Evolutionary conservation across 2,113 vertebrate species (phyloP).

Genomic region (Amphilophus citrinellus): DNA sequence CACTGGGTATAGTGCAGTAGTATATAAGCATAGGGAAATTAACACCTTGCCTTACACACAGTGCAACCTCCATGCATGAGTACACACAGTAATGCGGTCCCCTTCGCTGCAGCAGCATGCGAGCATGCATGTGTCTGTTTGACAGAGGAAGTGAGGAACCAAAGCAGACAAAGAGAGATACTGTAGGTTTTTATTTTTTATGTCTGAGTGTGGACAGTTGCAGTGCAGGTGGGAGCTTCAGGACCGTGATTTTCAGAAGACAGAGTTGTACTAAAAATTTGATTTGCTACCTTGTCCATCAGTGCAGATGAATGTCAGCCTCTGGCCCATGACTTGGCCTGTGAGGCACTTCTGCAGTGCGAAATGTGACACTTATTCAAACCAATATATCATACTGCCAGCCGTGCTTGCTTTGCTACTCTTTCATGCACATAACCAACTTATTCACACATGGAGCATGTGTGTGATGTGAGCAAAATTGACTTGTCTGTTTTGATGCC

Average conservation of each 20-base stretch:
- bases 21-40: constrained; percentile 67
- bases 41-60: constrained; percentile 37
- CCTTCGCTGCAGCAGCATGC: constrained; percentile 23
- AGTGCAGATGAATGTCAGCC: constrained; percentile 47
- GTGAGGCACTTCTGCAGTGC: constrained; percentile 32
- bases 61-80: constrained; percentile 10
- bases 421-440: constrained; percentile 26
- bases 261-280: constrained; percentile 48
- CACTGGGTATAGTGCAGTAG: constrained; percentile 63
- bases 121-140: constrained; percentile 10
- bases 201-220: neutral
- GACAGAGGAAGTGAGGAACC: constrained; percentile 12
- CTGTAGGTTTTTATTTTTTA: constrained; percentile 27
- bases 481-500: constrained; percentile 33
- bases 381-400: constrained; percentile 55
- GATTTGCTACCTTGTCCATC: constrained; percentile 61
- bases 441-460: neutral
- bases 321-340: constrained; percentile 38
- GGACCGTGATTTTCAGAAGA: constrained; percentile 39
- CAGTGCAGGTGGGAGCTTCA: constrained; percentile 11
- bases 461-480: neutral
- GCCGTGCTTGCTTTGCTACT: constrained; percentile 22
- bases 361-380: constrained; percentile 53
- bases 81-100: constrained; percentile 1
- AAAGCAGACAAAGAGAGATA: constrained; percentile 11